These are phyloP conservation scores for Lordiphosa stackelbergi DNA, from an alignment of 1,140 invertebrate genomes.

Conservation along the genomic window DNA sequence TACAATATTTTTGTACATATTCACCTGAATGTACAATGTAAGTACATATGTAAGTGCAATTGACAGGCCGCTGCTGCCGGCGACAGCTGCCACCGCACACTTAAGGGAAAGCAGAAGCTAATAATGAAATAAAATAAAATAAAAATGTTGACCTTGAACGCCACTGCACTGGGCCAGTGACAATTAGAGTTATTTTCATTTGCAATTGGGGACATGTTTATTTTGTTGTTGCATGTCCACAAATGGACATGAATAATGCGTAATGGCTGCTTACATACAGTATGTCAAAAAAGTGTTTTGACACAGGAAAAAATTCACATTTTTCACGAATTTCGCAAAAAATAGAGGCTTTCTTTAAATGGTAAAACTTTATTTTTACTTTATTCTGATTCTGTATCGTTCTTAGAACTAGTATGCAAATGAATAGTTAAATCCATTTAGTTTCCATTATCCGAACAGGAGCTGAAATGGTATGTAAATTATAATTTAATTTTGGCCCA, in stretches of 20 bases:
- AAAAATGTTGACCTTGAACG: conserved; percentile 46
- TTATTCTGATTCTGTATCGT: too few relatives aligned
- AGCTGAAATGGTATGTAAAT: too few relatives aligned
- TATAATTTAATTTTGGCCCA: too few relatives aligned
- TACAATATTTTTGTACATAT: conserved; percentile 44
- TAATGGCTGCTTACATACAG: neutral
- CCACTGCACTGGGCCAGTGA: conserved; percentile 22
- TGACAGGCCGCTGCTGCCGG: conserved; percentile 41
- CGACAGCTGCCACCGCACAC: conserved; percentile 56
- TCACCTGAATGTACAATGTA: too few relatives aligned
- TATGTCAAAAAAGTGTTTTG: neutral
- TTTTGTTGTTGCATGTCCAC: conserved; percentile 13
- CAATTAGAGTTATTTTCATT: conserved; percentile 70
- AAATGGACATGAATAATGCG: conserved; percentile 9
- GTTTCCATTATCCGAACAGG: too few relatives aligned
- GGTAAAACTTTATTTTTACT: too few relatives aligned
- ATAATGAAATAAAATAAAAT: conserved; percentile 6
- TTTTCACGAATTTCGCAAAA: too few relatives aligned
- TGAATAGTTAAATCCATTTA: too few relatives aligned
- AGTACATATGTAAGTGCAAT: conserved; percentile 30
- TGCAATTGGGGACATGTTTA: conserved; percentile 38
- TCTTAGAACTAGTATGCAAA: too few relatives aligned
- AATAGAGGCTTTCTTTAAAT: too few relatives aligned
- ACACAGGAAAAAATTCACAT: too few relatives aligned
- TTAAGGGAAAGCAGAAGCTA: conserved; percentile 47